These are phyloP conservation scores for Lasiommata megera DNA, from an alignment of 2,888 invertebrate species.

Conservation along the genomic window DNA sequence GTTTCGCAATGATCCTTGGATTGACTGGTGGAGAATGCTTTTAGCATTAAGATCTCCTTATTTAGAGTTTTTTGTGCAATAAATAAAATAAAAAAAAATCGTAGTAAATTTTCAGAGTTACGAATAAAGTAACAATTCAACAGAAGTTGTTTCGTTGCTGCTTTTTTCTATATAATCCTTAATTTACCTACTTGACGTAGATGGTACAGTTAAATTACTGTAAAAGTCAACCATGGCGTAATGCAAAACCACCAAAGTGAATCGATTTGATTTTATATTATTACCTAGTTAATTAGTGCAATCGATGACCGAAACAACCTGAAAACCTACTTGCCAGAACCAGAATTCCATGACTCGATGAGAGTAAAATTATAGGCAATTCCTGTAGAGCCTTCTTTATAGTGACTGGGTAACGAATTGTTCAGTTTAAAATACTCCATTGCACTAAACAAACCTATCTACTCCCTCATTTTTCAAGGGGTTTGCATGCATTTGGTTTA, in stretches of 20 bases:
- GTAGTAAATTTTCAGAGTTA: background rate
- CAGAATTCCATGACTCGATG: background rate
- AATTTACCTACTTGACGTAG: conserved; percentile 28
- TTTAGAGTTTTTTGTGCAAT: no score
- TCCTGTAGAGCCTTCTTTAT: background rate
- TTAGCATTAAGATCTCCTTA: no score
- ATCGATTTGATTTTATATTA: conserved; percentile 31
- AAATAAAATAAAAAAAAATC: background rate
- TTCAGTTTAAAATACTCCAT: no score
- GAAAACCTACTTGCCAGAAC: background rate
- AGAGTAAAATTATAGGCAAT: background rate
- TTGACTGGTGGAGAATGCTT: no score
- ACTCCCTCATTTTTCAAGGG: no score
- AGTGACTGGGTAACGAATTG: no score
- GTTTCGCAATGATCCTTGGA: no score
- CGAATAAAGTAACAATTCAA: no score
- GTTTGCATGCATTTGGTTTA: no score
- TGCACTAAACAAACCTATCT: no score
- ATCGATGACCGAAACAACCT: conserved; percentile 6
- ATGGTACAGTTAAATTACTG: conserved; percentile 32
- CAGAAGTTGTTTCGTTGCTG: no score
- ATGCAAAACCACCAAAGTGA: conserved; percentile 26
- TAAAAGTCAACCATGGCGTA: conserved; percentile 31
- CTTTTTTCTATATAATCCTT: no score
- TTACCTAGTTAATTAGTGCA: conserved; percentile 14